Base-by-base conservation (phyloP, 2,888 invertebrate genomes). In the Dorcus parallelipipedus region DNA sequence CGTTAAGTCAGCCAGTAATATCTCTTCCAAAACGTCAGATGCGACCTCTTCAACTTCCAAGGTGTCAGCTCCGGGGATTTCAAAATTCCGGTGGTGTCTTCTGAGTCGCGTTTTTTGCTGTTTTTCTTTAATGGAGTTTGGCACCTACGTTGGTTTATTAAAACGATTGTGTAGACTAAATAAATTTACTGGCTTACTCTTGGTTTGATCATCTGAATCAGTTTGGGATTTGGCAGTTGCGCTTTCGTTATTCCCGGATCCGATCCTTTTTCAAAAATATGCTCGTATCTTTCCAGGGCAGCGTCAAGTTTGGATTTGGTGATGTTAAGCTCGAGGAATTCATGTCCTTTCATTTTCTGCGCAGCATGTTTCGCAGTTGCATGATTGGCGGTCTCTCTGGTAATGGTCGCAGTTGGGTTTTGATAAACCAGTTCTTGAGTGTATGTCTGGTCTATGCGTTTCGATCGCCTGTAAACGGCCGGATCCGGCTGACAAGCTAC, bases 401-500 rank as follows among this genome's bases (percentile, higher is more conserved):
- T 47, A 4, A 41, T 2, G 9, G 43, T 14, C 4, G 45, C 39
- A 9, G 42, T 10, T 14, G 48, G 43, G 20, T 17, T 45, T 49
- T 55, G 56, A 14, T 59, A 59, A 17, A 56, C 49, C 14, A 47
- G 39, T 9, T 52, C 56, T 7, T 43, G 40, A 6, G 40, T 7
- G 45, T 49, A 43, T 9, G 53, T 17, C 40, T 56, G 51, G 51
- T 65, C 65, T 17, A 56, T 58, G 60, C 60, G 62, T 20, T 59
- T 49, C n/a, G 49, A 54, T n/a, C 65, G 61, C 9, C 66, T 66
- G 51, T 64, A 64, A 9, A 61, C 63, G 0, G 71, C 71, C 5
- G 75, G 75, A 62, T 76, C 76, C 0, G 69, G 75, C 58, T 75
- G 75, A 51, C 70, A 69, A 6, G 71, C 66, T 9, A 76, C 61